A percentile compares a stretch with the other conserved stretches of the same genome.
These are phyloP conservation scores for Leuciscus waleckii DNA, from an alignment of 2,797 vertebrate species.

Conservation along the genomic window DNA sequence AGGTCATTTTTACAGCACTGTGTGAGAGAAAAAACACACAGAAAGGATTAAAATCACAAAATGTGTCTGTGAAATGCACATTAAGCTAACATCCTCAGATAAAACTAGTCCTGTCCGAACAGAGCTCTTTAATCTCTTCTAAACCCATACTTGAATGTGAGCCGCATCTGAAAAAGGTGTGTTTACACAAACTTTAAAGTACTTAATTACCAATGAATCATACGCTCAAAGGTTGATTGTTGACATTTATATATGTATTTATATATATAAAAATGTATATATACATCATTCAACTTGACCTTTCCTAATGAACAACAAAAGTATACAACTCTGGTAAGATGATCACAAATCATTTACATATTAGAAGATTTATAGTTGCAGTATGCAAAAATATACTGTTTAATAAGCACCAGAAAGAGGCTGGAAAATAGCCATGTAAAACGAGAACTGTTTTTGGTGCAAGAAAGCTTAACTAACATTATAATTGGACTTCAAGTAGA, in stretches of 20 bases:
- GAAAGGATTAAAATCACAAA: constrained; percentile 6
- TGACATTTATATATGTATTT: not conserved
- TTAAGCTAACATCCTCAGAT: constrained; percentile 3
- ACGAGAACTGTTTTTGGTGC: not conserved
- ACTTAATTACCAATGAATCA: not conserved
- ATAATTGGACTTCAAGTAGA: not conserved
- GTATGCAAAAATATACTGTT: not conserved
- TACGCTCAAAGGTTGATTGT: not conserved
- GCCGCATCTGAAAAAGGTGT: not conserved
- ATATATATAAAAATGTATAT: too few species aligned
- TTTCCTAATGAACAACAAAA: not conserved
- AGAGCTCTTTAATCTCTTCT: not conserved
- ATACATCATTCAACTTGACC: not conserved
- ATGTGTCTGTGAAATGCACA: not conserved
- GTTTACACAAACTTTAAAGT: constrained; percentile 7
- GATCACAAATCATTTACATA: not conserved
- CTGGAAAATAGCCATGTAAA: not conserved
- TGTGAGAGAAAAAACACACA: not conserved
- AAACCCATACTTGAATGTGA: not conserved
- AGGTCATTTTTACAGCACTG: not conserved
- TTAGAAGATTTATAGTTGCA: not conserved
- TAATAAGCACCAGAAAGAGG: not conserved
- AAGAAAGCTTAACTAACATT: not conserved
- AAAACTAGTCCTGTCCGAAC: constrained; percentile 6
- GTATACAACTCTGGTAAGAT: not conserved